Conservation (phyloP, 2,888 invertebrate genomes). For the Yponomeuta malinellus region DNA sequence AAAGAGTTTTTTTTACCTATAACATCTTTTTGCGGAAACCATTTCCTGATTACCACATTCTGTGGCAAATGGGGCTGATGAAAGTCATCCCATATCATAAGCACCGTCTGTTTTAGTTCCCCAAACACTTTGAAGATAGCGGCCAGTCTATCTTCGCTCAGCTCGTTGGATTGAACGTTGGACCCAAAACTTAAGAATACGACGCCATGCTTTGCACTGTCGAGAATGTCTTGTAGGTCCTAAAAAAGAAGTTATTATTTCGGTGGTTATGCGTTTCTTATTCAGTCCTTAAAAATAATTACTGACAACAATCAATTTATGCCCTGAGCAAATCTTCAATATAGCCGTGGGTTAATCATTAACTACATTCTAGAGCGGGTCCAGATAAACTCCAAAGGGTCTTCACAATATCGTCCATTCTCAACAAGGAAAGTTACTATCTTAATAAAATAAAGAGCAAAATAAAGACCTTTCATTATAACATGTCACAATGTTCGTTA, state of each 20-base stretch:
- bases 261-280: too few species aligned
- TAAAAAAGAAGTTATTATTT: constrained; percentile 17
- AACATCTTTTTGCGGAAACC: constrained; percentile 73
- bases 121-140: constrained; percentile 50
- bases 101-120: constrained; percentile 56
- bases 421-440: too few species aligned
- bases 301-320: too few species aligned
- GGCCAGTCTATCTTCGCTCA: constrained; percentile 32
- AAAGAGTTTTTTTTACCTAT: constrained; percentile 29
- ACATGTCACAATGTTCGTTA: too few species aligned
- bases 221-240: constrained; percentile 36
- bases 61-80: constrained; percentile 43
- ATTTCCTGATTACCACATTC: constrained; percentile 61
- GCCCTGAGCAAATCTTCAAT: too few species aligned
- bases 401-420: too few species aligned
- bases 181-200: constrained; percentile 45
- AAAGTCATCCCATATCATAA: constrained; percentile 70
- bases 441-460: too few species aligned
- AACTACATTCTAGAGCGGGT: too few species aligned
- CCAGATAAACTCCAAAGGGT: too few species aligned
- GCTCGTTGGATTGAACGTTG: constrained; percentile 30
- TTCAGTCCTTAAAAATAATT: too few species aligned
- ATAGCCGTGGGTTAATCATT: too few species aligned
- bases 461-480: too few species aligned
- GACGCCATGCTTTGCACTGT: constrained; percentile 34